Evolutionary conservation across 2,113 vertebrate species (phyloP).

Genomic region (Eolophus roseicapilla): DNA sequence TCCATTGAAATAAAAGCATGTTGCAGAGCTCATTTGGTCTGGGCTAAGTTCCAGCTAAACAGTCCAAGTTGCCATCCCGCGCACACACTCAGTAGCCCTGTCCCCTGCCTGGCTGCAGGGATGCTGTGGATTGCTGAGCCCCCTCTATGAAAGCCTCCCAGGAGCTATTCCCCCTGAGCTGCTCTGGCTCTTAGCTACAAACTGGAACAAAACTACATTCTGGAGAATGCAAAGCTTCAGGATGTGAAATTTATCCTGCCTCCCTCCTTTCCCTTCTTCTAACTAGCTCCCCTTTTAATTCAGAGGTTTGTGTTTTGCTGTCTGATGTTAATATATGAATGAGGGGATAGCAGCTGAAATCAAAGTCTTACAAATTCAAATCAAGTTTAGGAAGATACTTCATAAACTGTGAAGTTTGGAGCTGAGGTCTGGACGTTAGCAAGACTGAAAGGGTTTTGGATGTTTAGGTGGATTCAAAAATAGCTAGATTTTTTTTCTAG

Average conservation of each 20-base stretch:
- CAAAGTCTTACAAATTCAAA: background rate
- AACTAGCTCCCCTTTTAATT: background rate
- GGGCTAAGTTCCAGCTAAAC: background rate
- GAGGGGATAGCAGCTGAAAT: background rate
- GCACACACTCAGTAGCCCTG: background rate
- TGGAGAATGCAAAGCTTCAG: background rate
- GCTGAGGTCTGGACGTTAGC: background rate
- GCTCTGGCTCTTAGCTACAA: background rate
- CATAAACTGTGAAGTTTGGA: background rate
- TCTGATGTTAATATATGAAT: background rate
- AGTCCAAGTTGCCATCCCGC: background rate
- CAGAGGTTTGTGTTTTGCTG: background rate
- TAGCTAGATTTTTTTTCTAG: background rate
- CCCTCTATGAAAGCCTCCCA: background rate
- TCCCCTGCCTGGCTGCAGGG: background rate
- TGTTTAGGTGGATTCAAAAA: background rate
- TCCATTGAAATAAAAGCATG: background rate
- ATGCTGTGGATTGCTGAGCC: background rate
- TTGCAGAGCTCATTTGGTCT: background rate
- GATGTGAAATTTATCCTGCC: background rate
- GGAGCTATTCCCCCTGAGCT: background rate
- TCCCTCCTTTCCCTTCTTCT: background rate
- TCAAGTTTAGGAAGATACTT: background rate
- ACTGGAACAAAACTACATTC: background rate
- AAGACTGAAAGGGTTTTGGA: background rate